Evolutionary conservation across 2,888 invertebrate species (phyloP).

Genomic region (Eulithis prunata): DNA sequence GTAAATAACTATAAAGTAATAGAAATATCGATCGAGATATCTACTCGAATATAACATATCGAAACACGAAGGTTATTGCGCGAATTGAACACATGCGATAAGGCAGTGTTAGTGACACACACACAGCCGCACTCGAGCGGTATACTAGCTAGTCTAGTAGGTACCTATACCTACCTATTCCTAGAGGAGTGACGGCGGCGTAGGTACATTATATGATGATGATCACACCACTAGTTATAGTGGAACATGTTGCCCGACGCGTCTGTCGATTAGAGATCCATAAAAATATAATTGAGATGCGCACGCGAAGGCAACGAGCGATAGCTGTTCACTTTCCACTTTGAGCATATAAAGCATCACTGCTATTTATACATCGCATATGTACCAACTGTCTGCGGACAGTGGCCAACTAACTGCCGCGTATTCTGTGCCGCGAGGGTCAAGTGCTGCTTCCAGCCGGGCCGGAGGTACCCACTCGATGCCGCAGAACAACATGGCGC

Average conservation of each 20-base stretch:
- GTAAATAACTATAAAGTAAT: neutral
- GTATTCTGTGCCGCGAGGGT: slow-evolving; percentile 5
- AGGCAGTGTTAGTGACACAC: slow-evolving; percentile 54
- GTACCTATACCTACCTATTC: no score
- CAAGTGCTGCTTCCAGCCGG: neutral
- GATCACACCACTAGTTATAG: slow-evolving; percentile 13
- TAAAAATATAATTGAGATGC: slow-evolving; percentile 47
- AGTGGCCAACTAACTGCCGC: neutral
- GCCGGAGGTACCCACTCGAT: no score
- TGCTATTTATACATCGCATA: slow-evolving; percentile 16
- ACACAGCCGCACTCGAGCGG: neutral
- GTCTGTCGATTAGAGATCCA: slow-evolving; percentile 48
- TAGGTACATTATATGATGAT: neutral
- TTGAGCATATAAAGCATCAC: slow-evolving; percentile 17
- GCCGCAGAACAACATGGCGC: no score
- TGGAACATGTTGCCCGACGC: slow-evolving; percentile 34
- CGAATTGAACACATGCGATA: slow-evolving; percentile 64
- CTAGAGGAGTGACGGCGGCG: neutral
- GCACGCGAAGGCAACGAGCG: slow-evolving; percentile 37
- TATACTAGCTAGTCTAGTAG: neutral
- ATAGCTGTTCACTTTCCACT: slow-evolving; percentile 21
- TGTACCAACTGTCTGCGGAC: neutral
- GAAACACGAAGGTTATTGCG: slow-evolving; percentile 38
- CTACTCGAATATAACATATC: slow-evolving; percentile 15
- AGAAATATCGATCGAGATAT: slow-evolving; percentile 11